Conservation (phyloP, 2,888 invertebrate genomes). For the Syrphus vitripennis region DNA sequence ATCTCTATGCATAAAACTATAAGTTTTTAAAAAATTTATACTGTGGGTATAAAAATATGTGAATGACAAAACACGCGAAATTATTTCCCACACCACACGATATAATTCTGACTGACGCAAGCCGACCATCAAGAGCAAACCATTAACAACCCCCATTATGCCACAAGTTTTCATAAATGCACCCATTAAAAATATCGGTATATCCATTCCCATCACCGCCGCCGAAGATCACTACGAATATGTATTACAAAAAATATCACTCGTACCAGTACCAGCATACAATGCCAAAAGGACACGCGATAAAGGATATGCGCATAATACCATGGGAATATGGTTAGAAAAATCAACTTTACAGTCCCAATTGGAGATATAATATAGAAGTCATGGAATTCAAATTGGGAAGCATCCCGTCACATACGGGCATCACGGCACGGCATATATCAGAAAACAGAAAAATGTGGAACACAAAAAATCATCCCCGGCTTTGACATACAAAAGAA, state of each 20-base stretch:
- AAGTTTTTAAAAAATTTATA: constrained; percentile 10
- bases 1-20: not conserved
- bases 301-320: constrained; percentile 57
- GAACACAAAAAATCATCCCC: constrained; percentile 17
- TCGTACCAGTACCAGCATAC: constrained; percentile 68
- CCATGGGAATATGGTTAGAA: constrained; percentile 37
- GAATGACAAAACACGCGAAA: constrained; percentile 53
- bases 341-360: constrained; percentile 31
- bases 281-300: constrained; percentile 66
- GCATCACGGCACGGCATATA: not conserved
- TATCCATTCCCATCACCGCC: constrained; percentile 47
- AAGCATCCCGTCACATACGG: constrained; percentile 58
- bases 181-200: constrained; percentile 35
- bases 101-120: constrained; percentile 52
- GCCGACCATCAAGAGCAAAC: constrained; percentile 15
- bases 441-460: not conserved
- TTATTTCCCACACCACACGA: constrained; percentile 62
- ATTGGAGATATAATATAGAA: constrained; percentile 52
- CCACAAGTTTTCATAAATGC: constrained; percentile 55
- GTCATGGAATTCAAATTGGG: constrained; percentile 62
- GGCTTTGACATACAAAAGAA: constrained; percentile 21
- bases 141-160: constrained; percentile 64
- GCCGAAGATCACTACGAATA: constrained; percentile 44
- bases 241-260: constrained; percentile 33
- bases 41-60: constrained; percentile 53